Percentiles rank a stretch among this genome's conserved stretches.
Evolutionary conservation across 1,140 invertebrate genomes (phyloP).

Genomic region (Goniozus legneri): DNA sequence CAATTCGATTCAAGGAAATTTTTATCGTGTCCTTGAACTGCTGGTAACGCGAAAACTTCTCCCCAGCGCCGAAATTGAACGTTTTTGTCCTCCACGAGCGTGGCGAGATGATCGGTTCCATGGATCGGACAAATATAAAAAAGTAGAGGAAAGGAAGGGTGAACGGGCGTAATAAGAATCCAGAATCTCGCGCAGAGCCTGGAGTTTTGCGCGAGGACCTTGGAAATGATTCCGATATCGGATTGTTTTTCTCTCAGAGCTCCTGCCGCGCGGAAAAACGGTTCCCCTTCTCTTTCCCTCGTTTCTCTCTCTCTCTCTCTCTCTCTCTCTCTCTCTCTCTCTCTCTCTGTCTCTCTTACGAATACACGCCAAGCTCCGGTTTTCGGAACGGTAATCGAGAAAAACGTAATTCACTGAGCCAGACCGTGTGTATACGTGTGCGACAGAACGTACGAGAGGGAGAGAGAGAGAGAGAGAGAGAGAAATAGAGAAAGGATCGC

Average conservation of each 20-base stretch:
- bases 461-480: neutral
- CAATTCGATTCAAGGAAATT: too few relatives aligned
- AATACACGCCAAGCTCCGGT: too few relatives aligned
- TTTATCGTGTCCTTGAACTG: too few relatives aligned
- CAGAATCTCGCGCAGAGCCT: conserved; percentile 12
- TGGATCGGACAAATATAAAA: too few relatives aligned
- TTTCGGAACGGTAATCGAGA: neutral
- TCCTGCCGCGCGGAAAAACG: too few relatives aligned
- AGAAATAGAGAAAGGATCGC: neutral
- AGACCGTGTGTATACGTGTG: too few relatives aligned
- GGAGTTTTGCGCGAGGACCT: neutral
- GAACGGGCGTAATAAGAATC: conserved; percentile 18
- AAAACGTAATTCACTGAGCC: neutral
- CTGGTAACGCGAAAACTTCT: too few relatives aligned
- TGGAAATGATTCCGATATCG: conserved; percentile 6
- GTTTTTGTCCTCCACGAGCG: too few relatives aligned
- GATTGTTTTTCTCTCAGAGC: conserved; percentile 15
- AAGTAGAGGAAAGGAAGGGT: conserved; percentile 2
- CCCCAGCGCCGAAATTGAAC: too few relatives aligned
- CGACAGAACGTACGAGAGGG: neutral
- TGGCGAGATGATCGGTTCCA: too few relatives aligned
- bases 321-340: neutral
- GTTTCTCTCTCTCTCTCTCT: neutral
- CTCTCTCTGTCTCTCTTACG: too few relatives aligned
- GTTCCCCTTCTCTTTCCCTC: neutral